Conservation (phyloP, 2,113 vertebrate species). For the Thryonomys swinderianus region DNA sequence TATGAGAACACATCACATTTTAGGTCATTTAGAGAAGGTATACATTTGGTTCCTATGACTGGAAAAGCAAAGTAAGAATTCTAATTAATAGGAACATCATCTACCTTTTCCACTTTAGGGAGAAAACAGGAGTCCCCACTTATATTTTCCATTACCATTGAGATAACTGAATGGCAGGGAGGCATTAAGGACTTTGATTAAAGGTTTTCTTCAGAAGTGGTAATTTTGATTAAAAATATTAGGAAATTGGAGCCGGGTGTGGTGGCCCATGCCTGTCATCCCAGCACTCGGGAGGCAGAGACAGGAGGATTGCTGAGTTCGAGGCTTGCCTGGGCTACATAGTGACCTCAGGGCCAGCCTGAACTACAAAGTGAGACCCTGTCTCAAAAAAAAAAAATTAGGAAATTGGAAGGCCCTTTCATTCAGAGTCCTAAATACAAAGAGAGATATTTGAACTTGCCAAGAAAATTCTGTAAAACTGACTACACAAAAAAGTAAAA, state of each 20-base stretch:
- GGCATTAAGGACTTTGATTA: not conserved
- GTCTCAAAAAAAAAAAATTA: conserved; percentile 19
- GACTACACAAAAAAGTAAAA: not conserved
- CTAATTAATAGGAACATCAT: not conserved
- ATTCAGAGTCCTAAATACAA: not conserved
- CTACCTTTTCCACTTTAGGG: not conserved
- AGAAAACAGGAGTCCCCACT: not conserved
- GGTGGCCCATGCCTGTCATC: no score
- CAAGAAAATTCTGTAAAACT: not conserved
- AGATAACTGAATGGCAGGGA: not conserved
- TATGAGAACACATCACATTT: not conserved
- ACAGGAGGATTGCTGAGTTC: no score
- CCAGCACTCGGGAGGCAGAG: no score
- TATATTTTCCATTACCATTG: not conserved
- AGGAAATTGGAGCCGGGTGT: not conserved
- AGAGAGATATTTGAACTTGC: not conserved
- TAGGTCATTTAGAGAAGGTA: not conserved
- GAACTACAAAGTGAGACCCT: no score
- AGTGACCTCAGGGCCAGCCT: no score
- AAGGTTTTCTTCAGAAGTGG: not conserved
- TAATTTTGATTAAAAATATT: not conserved
- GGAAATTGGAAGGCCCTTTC: not conserved
- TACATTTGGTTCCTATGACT: not conserved
- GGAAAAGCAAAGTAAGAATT: not conserved
- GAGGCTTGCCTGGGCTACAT: no score